A percentile compares a stretch with the other conserved stretches of the same genome.
Evolutionary conservation across 1,140 invertebrate species (phyloP).

Genomic region (Danaus plexippus): DNA sequence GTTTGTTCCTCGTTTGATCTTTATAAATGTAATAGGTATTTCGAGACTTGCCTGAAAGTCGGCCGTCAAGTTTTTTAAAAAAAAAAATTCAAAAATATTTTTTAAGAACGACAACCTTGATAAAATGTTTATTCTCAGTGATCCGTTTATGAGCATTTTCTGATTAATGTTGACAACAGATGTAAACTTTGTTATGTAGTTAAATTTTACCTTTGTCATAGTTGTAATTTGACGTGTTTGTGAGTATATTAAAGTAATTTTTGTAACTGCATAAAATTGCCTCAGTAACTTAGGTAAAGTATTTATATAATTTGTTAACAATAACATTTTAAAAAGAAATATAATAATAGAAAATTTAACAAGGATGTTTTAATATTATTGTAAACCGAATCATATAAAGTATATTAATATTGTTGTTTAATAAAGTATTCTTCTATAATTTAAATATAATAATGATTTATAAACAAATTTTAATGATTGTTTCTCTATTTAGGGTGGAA

Average conservation of each 20-base stretch:
- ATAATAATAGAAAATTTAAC: too few relatives aligned
- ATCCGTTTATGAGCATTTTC: slow-evolving; percentile 39
- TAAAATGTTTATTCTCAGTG: slow-evolving; percentile 37
- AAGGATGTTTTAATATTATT: too few relatives aligned
- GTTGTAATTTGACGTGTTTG: slow-evolving; percentile 3
- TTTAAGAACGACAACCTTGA: slow-evolving; percentile 68
- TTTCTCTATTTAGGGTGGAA: slow-evolving; percentile 56
- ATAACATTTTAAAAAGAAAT: too few relatives aligned
- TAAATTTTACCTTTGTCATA: slow-evolving; percentile 18
- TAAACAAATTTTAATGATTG: slow-evolving; percentile 21
- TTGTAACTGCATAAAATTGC: slow-evolving; percentile 1
- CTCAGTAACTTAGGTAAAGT: too few relatives aligned
- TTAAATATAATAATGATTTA: slow-evolving; percentile 4
- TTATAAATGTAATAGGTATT: slow-evolving; percentile 70
- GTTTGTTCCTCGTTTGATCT: slow-evolving; percentile 67
- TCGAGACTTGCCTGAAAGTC: slow-evolving; percentile 53
- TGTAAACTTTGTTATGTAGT: slow-evolving; percentile 36
- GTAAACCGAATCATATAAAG: too few relatives aligned
- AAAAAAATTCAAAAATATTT: slow-evolving; percentile 37
- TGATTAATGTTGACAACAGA: slow-evolving; percentile 32
- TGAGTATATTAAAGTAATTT: slow-evolving; percentile 6
- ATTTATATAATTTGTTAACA: too few relatives aligned
- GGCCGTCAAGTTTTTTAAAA: slow-evolving; percentile 55
- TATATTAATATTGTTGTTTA: background rate
- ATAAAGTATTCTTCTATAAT: background rate